A percentile compares a stretch with the other conserved stretches of the same genome.
phyloP scores from a whole-genome alignment of 2,888 invertebrate genomes.

The Drosophila nigricruria region DNA sequence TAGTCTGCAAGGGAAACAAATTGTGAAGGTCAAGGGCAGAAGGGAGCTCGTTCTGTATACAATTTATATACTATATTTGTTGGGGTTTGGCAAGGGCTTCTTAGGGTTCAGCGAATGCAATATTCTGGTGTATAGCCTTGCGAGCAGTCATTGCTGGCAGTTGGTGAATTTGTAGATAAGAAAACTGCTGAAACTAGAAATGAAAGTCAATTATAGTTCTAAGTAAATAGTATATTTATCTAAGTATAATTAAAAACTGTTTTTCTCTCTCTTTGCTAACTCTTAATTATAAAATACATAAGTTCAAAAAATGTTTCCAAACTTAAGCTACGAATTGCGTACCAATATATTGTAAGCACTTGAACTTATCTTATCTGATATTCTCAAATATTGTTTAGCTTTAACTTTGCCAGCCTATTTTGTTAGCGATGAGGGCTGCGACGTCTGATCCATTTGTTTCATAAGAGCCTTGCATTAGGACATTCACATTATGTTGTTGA shows the following conservation, averaged over 20 bases:
- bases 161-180: neutral
- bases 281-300: no score
- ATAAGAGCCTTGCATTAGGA: constrained; percentile 32
- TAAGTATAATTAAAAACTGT: neutral
- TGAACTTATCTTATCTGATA: neutral
- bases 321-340: neutral
- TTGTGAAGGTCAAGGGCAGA: constrained; percentile 49
- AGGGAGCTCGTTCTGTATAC: constrained; percentile 6
- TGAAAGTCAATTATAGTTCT: neutral
- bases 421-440: neutral
- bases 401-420: neutral
- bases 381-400: neutral
- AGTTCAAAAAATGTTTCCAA: no score
- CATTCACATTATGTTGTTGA: constrained; percentile 26
- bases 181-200: neutral
- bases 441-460: constrained; percentile 9
- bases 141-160: neutral
- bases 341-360: neutral
- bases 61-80: neutral
- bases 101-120: neutral
- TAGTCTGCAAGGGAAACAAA: constrained; percentile 14
- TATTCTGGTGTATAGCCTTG: neutral
- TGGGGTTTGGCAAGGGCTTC: constrained; percentile 22
- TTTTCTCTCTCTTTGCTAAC: no score
- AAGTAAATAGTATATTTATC: neutral